These are phyloP conservation scores for Plectrocnemia conspersa DNA, from an alignment of 1,140 invertebrate genomes.

Conservation along the genomic window DNA sequence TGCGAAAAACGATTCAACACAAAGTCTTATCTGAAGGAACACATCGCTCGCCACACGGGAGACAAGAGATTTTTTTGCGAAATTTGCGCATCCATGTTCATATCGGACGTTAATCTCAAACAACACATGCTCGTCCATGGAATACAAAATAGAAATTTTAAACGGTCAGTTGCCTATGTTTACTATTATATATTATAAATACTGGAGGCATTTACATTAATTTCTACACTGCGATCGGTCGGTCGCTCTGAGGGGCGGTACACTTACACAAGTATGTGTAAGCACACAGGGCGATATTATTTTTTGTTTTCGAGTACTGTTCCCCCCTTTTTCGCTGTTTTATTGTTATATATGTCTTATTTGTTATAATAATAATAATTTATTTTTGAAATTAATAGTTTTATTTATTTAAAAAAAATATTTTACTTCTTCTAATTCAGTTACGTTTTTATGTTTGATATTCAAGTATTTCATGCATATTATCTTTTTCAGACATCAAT, in stretches of 20 bases:
- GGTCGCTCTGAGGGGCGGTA: too few species aligned
- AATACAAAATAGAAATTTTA: slow-evolving; percentile 28
- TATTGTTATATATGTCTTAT: too few species aligned
- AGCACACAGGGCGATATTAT: too few species aligned
- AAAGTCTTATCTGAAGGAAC: slow-evolving; percentile 26
- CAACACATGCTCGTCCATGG: slow-evolving; percentile 32
- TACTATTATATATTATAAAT: background rate
- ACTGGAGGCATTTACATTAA: background rate
- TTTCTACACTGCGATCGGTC: too few species aligned
- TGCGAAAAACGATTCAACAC: slow-evolving; percentile 25
- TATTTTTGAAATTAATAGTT: too few species aligned
- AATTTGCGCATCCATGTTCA: slow-evolving; percentile 23
- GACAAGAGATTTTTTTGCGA: slow-evolving; percentile 31
- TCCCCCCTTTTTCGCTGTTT: too few species aligned
- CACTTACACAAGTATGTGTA: too few species aligned
- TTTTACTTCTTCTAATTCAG: background rate
- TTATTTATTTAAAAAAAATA: background rate
- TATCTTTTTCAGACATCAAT: slow-evolving; percentile 25
- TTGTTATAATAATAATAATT: background rate
- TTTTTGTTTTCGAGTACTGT: too few species aligned
- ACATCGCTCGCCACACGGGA: slow-evolving; percentile 25
- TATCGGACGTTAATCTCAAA: slow-evolving; percentile 31
- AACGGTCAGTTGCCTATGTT: slow-evolving; percentile 22
- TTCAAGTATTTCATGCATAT: background rate
- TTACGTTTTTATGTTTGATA: background rate